A percentile compares a stretch with the other conserved stretches of the same genome.
Evolutionary conservation across 2,797 vertebrate genomes (phyloP).

Genomic region (Oreochromis mossambicus): DNA sequence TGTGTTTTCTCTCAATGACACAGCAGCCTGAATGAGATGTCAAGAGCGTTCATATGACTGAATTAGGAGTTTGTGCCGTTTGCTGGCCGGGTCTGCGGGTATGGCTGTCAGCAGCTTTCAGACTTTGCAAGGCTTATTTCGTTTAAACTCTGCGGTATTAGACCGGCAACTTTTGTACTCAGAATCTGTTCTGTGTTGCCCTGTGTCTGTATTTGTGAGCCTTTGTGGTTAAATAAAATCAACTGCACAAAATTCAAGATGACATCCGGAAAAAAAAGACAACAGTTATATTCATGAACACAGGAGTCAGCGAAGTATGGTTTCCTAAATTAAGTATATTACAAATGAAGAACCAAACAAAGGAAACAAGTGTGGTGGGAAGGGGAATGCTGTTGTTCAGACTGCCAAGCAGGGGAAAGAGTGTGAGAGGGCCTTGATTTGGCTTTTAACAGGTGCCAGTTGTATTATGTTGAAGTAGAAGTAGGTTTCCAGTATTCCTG

Average conservation of each 20-base stretch:
- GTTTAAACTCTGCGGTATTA: background rate
- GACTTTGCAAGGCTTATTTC: background rate
- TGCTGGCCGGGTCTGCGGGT: background rate
- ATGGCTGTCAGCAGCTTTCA: slow-evolving; percentile 25
- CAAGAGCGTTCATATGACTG: slow-evolving; percentile 17
- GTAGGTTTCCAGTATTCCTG: background rate
- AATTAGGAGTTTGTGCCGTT: slow-evolving; percentile 26
- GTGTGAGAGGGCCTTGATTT: background rate
- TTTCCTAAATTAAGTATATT: background rate
- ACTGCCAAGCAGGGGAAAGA: background rate
- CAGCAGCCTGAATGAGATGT: slow-evolving; percentile 36
- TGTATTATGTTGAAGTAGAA: background rate
- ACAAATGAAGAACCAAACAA: background rate
- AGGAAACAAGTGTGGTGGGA: background rate
- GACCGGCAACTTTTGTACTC: background rate
- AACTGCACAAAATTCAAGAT: background rate
- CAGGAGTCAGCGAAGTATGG: background rate
- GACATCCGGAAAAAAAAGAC: accelerated
- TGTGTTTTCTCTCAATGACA: slow-evolving; percentile 25
- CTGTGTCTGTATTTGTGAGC: background rate
- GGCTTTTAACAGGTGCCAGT: background rate
- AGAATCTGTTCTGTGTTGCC: background rate
- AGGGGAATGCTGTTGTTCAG: background rate
- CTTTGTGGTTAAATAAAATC: background rate
- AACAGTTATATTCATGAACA: background rate